phyloP scores from a whole-genome alignment of 1,140 invertebrate species.

The Oreohelix idahoensis region DNA sequence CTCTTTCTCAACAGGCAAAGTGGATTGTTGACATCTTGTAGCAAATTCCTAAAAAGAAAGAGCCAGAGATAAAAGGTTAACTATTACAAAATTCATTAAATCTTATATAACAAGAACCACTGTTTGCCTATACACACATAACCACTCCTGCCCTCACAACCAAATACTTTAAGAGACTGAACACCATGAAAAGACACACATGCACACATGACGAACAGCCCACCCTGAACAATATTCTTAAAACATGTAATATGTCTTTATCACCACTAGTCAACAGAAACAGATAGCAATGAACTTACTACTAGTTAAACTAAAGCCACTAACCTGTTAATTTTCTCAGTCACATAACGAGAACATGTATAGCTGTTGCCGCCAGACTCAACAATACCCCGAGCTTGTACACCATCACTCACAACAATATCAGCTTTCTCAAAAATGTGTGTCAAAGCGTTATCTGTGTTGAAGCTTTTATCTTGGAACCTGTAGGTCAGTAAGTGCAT shows the following conservation, averaged over 20 bases:
- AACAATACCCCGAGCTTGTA: neutral
- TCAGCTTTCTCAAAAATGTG: slow-evolving; percentile 73
- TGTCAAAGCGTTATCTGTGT: slow-evolving; percentile 73
- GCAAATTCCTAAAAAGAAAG: slow-evolving; percentile 13
- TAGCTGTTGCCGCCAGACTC: slow-evolving; percentile 26
- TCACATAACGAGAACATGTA: slow-evolving; percentile 45
- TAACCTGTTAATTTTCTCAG: slow-evolving; percentile 49
- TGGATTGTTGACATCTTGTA: slow-evolving; percentile 4
- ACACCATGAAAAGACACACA: no score
- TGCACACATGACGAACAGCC: no score
- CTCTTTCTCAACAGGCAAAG: neutral
- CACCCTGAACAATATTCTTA: no score
- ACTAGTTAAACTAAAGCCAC: no score
- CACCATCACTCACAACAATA: slow-evolving; percentile 3
- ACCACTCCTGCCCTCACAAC: no score
- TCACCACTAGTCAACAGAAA: no score
- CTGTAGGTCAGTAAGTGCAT: slow-evolving; percentile 58
- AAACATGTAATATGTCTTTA: no score
- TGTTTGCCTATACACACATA: no score
- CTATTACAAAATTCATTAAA: no score
- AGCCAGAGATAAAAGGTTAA: neutral
- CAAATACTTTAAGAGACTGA: no score
- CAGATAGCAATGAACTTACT: no score
- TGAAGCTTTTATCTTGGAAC: slow-evolving; percentile 77
- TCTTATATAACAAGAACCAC: no score